Evolutionary conservation across 1,140 invertebrate genomes (phyloP).

Genomic region (Bombus picipes): DNA sequence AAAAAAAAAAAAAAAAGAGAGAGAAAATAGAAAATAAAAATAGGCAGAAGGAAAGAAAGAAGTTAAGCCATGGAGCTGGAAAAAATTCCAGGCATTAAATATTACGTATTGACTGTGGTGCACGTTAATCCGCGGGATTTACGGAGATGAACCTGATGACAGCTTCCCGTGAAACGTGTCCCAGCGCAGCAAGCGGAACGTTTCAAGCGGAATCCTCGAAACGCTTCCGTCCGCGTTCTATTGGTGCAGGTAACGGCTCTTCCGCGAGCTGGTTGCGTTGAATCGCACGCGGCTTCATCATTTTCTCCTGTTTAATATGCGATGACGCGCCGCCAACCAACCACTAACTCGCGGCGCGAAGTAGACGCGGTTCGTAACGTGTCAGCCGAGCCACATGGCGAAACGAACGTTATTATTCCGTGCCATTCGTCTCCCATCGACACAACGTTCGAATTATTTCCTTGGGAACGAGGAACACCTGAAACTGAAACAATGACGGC

Average conservation of each 20-base stretch:
- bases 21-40: background rate
- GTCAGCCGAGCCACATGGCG: slow-evolving; percentile 18
- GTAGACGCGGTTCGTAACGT: slow-evolving; percentile 48
- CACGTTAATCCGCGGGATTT: slow-evolving; percentile 41
- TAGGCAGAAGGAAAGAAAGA: background rate
- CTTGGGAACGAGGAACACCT: too few relatives aligned
- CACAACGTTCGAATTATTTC: slow-evolving; percentile 14
- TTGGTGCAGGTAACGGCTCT: background rate
- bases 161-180: background rate
- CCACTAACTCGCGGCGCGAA: slow-evolving; percentile 20
- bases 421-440: slow-evolving; percentile 34
- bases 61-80: background rate
- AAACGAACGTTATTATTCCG: slow-evolving; percentile 43
- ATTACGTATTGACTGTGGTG: slow-evolving; percentile 3
- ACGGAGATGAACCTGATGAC: slow-evolving; percentile 45
- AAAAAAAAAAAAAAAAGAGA: too few relatives aligned
- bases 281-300: slow-evolving; percentile 17
- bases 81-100: slow-evolving; percentile 21
- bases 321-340: slow-evolving; percentile 33
- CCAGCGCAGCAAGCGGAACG: slow-evolving; percentile 20
- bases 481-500: background rate
- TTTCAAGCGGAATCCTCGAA: slow-evolving; percentile 23
- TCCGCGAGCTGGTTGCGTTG: background rate
- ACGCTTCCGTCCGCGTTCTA: slow-evolving; percentile 22
- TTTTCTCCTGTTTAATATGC: slow-evolving; percentile 47